Evolutionary conservation across 2,797 vertebrate genomes (phyloP).

Genomic region (Limosa lapponica): DNA sequence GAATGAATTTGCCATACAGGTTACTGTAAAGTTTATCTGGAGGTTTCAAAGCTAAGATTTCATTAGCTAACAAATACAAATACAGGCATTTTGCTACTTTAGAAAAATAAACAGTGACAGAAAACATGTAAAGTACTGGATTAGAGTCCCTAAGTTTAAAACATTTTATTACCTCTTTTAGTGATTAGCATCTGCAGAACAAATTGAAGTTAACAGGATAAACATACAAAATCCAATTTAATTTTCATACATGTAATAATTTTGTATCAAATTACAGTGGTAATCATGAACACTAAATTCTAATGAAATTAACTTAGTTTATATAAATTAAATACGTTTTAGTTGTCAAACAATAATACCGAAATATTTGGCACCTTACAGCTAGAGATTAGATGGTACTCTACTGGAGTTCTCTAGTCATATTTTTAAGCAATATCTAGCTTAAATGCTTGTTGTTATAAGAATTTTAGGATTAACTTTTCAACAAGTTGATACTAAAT

Average conservation of each 20-base stretch:
- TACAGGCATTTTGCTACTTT: not conserved
- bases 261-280: not conserved
- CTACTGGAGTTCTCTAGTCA: not conserved
- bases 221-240: not conserved
- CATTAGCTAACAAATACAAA: not conserved
- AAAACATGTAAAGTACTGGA: not conserved
- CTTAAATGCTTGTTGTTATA: not conserved
- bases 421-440: not conserved
- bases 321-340: not conserved
- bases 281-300: not conserved
- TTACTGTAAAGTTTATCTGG: not conserved
- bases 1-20: not conserved
- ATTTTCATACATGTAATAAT: not conserved
- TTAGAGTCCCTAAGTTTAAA: not conserved
- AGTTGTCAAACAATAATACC: not conserved
- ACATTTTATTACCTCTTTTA: not conserved
- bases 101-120: not conserved
- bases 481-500: not conserved
- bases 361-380: not conserved
- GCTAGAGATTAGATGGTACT: not conserved
- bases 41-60: not conserved
- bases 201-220: not conserved
- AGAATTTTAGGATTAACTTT: not conserved
- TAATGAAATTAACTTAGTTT: not conserved
- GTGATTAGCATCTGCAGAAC: not conserved